A percentile compares a stretch with the other conserved stretches of the same genome.
These are phyloP conservation scores for Epinotia brunnichana DNA, from an alignment of 2,888 invertebrate genomes.

Conservation along the genomic window DNA sequence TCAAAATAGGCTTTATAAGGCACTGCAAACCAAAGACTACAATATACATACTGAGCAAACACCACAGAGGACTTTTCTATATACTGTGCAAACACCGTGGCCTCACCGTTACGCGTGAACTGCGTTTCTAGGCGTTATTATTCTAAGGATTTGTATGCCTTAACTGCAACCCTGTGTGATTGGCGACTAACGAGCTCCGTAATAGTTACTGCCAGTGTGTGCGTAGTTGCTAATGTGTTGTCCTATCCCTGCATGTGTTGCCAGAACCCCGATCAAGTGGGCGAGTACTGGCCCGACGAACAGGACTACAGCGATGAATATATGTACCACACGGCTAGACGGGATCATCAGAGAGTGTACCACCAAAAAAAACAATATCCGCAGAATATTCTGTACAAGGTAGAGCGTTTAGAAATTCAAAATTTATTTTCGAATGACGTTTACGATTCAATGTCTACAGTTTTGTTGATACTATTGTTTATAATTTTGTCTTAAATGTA, in stretches of 20 bases:
- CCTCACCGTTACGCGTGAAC: too few relatives aligned
- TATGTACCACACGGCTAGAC: slow-evolving; percentile 81
- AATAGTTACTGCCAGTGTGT: slow-evolving; percentile 61
- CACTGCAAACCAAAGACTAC: too few relatives aligned
- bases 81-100: too few relatives aligned
- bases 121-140: too few relatives aligned
- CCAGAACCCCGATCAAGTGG: slow-evolving; percentile 69
- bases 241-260: slow-evolving; percentile 68
- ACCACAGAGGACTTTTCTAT: too few relatives aligned
- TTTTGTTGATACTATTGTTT: background rate
- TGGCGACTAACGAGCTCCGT: slow-evolving; percentile 41
- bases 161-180: slow-evolving; percentile 41
- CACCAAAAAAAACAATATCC: slow-evolving; percentile 82
- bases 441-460: background rate
- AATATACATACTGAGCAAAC: too few relatives aligned
- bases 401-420: slow-evolving; percentile 56
- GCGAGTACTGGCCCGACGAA: slow-evolving; percentile 76
- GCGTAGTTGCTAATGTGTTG: slow-evolving; percentile 70
- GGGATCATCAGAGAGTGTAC: slow-evolving; percentile 77
- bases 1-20: too few relatives aligned
- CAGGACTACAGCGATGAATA: slow-evolving; percentile 80
- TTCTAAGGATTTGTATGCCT: too few relatives aligned
- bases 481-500: background rate
- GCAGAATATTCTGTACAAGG: slow-evolving; percentile 81
- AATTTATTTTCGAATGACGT: slow-evolving; percentile 27